Evolutionary conservation across 1,140 invertebrate species (phyloP).

Genomic region (Heliconius melpomene): DNA sequence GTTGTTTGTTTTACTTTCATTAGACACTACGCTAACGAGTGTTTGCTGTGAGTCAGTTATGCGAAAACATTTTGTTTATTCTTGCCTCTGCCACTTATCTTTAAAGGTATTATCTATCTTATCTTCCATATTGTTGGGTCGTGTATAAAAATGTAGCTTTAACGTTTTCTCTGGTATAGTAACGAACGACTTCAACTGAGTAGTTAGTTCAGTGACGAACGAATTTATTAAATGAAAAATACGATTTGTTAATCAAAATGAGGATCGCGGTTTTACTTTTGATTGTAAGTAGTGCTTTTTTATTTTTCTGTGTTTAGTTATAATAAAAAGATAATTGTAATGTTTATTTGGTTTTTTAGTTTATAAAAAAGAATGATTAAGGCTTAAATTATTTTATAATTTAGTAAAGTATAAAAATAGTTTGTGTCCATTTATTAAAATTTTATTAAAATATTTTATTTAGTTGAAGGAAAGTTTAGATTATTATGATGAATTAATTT

Average conservation of each 20-base stretch:
- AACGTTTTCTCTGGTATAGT: slow-evolving; percentile 51
- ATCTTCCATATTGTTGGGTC: slow-evolving; percentile 63
- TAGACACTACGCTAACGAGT: slow-evolving; percentile 48
- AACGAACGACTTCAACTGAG: slow-evolving; percentile 73
- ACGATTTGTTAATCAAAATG: slow-evolving; percentile 62
- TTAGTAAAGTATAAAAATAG: too few relatives aligned
- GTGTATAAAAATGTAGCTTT: slow-evolving; percentile 65
- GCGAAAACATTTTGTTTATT: slow-evolving; percentile 75
- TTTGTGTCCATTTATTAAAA: too few relatives aligned
- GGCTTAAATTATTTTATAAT: too few relatives aligned
- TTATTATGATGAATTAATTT: too few relatives aligned
- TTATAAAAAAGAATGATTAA: too few relatives aligned
- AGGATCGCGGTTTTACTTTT: slow-evolving; percentile 62
- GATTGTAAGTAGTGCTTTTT: slow-evolving; percentile 59
- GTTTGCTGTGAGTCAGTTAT: slow-evolving; percentile 66
- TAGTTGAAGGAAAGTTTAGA: too few relatives aligned
- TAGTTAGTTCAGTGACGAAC: slow-evolving; percentile 67
- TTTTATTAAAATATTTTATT: too few relatives aligned
- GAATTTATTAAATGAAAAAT: slow-evolving; percentile 47
- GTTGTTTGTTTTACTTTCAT: slow-evolving; percentile 50
- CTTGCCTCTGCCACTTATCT: slow-evolving; percentile 57
- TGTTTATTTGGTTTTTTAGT: not conserved
- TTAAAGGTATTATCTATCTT: slow-evolving; percentile 69
- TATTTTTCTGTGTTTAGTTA: not conserved
- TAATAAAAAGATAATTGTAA: too few relatives aligned